A percentile compares a stretch with the other conserved stretches of the same genome.
These are phyloP conservation scores for Drosophila seclusa DNA, from an alignment of 2,888 invertebrate species.

Conservation along the genomic window DNA sequence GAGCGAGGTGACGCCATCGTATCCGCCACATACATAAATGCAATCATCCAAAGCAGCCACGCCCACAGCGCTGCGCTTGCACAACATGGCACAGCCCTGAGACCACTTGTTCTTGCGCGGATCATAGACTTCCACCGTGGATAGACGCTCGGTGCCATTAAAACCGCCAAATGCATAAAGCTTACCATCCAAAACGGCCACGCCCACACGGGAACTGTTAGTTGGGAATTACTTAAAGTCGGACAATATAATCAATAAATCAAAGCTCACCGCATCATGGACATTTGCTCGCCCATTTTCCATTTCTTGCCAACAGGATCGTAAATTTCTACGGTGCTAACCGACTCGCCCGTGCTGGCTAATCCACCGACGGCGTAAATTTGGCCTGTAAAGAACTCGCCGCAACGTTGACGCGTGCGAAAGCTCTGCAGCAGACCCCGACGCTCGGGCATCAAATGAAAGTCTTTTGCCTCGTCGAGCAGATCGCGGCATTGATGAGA, in stretches of 20 bases:
- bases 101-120: conserved; percentile 90
- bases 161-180: conserved; percentile 94
- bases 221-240: neutral
- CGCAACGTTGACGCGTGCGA: conserved; percentile 89
- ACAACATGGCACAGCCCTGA: conserved; percentile 91
- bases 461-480: conserved; percentile 94
- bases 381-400: conserved; percentile 90
- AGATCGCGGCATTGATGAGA: conserved; percentile 94
- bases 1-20: conserved; percentile 93
- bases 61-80: conserved; percentile 91
- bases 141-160: conserved; percentile 92
- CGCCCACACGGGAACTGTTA: conserved; percentile 91
- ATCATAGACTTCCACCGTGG: conserved; percentile 94
- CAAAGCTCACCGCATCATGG: conserved; percentile 87
- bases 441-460: conserved; percentile 94
- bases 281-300: conserved; percentile 93
- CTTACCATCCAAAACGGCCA: conserved; percentile 92
- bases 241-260: neutral
- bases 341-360: conserved; percentile 92
- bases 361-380: conserved; percentile 95
- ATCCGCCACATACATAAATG: conserved; percentile 94
- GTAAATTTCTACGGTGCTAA: conserved; percentile 93
- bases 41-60: conserved; percentile 92
- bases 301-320: conserved; percentile 90
- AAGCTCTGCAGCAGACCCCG: conserved; percentile 91